Percentiles rank a stretch among this genome's conserved stretches.
Evolutionary conservation across 2,797 vertebrate species (phyloP).

Genomic region (Chromobotia macracanthus): DNA sequence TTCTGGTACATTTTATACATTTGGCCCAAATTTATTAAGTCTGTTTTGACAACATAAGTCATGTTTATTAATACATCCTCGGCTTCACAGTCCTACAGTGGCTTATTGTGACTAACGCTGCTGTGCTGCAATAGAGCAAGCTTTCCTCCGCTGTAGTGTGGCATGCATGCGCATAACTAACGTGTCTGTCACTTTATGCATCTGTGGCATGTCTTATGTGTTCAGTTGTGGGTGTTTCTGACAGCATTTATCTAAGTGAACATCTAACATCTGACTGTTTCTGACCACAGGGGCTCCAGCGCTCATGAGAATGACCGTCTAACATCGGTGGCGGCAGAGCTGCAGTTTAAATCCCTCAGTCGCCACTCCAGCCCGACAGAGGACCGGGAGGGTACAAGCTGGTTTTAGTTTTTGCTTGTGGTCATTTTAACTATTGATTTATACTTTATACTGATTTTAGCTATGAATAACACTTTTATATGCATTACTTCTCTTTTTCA

Average conservation of each 20-base stretch:
- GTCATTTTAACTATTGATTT: background rate
- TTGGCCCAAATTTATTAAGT: too few species aligned
- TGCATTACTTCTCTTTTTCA: constrained; percentile 6
- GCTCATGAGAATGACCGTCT: constrained; percentile 95
- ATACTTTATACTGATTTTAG: too few species aligned
- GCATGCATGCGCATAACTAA: constrained; percentile 34
- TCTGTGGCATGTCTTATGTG: background rate
- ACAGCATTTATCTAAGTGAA: background rate
- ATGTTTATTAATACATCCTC: background rate
- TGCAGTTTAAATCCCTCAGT: constrained; percentile 95
- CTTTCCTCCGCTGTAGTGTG: constrained; percentile 55
- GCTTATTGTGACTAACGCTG: constrained; percentile 37
- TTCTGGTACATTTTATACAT: too few species aligned
- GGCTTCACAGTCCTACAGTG: constrained; percentile 16
- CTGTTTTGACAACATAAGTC: too few species aligned
- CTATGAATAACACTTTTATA: too few species aligned
- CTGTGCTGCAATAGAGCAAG: constrained; percentile 58
- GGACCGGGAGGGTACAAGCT: constrained; percentile 86
- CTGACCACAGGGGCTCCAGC: constrained; percentile 84
- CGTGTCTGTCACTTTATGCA: background rate
- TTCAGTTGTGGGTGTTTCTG: background rate
- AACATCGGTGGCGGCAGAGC: constrained; percentile 89
- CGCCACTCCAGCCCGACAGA: constrained; percentile 98
- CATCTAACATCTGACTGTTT: constrained; percentile 1
- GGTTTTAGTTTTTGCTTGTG: background rate